phyloP scores from a whole-genome alignment of 2,113 vertebrate species.

The Microtus ochrogaster region DNA sequence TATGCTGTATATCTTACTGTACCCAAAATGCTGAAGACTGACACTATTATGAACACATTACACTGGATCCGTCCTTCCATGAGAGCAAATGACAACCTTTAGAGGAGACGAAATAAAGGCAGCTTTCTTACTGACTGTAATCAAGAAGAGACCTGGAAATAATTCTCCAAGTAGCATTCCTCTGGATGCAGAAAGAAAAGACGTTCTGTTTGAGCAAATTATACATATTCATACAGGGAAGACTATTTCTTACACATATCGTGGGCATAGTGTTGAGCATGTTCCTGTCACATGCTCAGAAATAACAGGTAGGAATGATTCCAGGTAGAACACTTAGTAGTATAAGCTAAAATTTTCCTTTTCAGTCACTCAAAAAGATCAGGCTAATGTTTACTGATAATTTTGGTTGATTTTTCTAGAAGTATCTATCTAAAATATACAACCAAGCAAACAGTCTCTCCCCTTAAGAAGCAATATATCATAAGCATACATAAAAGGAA shows the following conservation, averaged over 20 bases:
- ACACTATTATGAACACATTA: fast-evolving
- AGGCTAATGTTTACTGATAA: background rate
- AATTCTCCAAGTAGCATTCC: background rate
- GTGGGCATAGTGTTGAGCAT: background rate
- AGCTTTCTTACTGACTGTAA: background rate
- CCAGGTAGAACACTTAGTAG: background rate
- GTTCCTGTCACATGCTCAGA: background rate
- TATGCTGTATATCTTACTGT: background rate
- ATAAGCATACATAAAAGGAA: background rate
- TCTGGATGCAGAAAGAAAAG: background rate
- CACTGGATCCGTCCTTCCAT: background rate
- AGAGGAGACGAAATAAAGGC: background rate
- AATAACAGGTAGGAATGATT: too few relatives aligned
- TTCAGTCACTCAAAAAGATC: background rate
- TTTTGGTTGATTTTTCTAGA: background rate
- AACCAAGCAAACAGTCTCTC: background rate
- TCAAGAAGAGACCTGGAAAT: background rate
- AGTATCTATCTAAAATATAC: background rate
- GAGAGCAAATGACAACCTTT: background rate
- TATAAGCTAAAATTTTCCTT: background rate
- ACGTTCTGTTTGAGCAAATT: background rate
- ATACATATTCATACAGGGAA: too few relatives aligned
- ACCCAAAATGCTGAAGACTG: background rate
- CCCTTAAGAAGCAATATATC: background rate
- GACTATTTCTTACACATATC: background rate